phyloP scores from a whole-genome alignment of 2,797 vertebrate species.

The Euthynnus affinis region DNA sequence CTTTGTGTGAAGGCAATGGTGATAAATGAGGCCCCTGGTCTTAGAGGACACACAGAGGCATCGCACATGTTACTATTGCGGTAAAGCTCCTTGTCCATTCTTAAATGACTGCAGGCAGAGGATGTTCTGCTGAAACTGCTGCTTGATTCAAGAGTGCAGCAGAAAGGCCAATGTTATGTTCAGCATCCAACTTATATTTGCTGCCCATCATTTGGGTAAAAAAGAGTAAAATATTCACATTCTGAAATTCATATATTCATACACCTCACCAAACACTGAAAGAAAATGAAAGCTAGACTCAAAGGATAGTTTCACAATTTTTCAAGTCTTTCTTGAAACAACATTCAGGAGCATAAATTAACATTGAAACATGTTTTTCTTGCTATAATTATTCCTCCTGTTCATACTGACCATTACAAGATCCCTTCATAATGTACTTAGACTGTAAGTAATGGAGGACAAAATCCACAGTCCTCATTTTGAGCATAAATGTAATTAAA shows the following conservation, averaged over 20 bases:
- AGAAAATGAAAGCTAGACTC: too few relatives aligned
- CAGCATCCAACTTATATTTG: neutral
- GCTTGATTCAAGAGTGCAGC: conserved; percentile 23
- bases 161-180: conserved; percentile 32
- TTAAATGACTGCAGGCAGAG: conserved; percentile 47
- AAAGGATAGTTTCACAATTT: too few relatives aligned
- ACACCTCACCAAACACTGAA: neutral
- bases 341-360: too few relatives aligned
- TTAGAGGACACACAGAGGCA: conserved; percentile 14
- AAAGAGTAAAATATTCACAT: neutral
- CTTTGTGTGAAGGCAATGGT: too few relatives aligned
- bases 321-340: too few relatives aligned
- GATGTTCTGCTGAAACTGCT: conserved; percentile 38
- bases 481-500: too few relatives aligned
- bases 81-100: conserved; percentile 37
- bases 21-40: conserved; percentile 12
- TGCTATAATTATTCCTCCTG: too few relatives aligned
- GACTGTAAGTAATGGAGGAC: too few relatives aligned
- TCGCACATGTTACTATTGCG: conserved; percentile 20
- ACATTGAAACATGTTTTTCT: too few relatives aligned
- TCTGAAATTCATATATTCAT: neutral
- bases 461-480: too few relatives aligned
- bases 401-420: too few relatives aligned
- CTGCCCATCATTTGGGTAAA: neutral
- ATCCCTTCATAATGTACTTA: too few relatives aligned